phyloP scores from a whole-genome alignment of 2,888 invertebrate species.

The Apantesis nais region DNA sequence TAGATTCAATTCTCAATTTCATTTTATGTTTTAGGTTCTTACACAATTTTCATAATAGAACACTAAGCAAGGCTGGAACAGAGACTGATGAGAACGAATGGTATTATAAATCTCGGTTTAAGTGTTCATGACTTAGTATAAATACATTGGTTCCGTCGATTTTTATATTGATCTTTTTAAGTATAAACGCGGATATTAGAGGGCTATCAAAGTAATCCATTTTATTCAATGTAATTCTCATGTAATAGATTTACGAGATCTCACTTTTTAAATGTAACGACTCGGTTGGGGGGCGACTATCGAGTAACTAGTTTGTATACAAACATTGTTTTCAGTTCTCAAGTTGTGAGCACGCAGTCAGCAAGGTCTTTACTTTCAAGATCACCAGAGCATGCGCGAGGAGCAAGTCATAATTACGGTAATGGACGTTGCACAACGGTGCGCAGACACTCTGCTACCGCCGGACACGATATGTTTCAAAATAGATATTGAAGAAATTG shows the following conservation, averaged over 20 bases:
- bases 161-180: neutral
- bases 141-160: neutral
- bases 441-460: slow-evolving; percentile 34
- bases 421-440: slow-evolving; percentile 77
- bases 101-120: neutral
- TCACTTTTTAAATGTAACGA: neutral
- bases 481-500: slow-evolving; percentile 59
- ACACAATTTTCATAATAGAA: neutral
- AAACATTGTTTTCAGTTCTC: slow-evolving; percentile 75
- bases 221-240: neutral
- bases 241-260: neutral
- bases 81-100: neutral
- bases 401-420: slow-evolving; percentile 79
- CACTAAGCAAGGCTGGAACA: neutral
- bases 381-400: slow-evolving; percentile 79
- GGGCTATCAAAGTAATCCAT: neutral
- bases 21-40: slow-evolving; percentile 22
- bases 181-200: neutral
- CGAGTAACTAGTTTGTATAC: slow-evolving; percentile 63
- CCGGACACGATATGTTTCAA: slow-evolving; percentile 63
- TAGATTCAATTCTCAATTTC: slow-evolving; percentile 37
- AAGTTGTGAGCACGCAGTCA: slow-evolving; percentile 63
- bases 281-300: slow-evolving; percentile 36
- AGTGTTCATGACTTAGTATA: neutral
- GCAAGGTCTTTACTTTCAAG: slow-evolving; percentile 85